Evolutionary conservation across 2,888 invertebrate species (phyloP), one percentile per base, ranked within the genome.

Genomic region (Altica lythri): DNA sequence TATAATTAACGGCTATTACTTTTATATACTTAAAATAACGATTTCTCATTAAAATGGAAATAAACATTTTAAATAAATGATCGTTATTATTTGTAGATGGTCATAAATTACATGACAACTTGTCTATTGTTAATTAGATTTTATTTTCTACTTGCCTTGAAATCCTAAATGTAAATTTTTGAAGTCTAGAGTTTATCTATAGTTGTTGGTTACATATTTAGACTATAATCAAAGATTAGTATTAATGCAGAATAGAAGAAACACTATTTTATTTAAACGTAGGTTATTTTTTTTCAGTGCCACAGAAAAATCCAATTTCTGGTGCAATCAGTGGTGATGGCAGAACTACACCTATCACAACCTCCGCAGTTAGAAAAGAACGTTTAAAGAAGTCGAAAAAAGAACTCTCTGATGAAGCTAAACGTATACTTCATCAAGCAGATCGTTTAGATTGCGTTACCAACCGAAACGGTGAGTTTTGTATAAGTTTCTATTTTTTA

Each of bases 391-490:
- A 86, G 68, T 86, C 88, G 51, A 85, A 86, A 70, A 81, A 86
- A 69, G 85, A 88, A 71, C 80, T 90, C 40, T 86, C 86, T 40
- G 82, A 87, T 69, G 91, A 91, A 79, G 89, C 89, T 19, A 88
- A 88, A 58, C 80, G 83, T 68, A 88, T 90, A 22, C 77, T 89
- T 44, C 83, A 86, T 16, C 89, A 90, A 74, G 90, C 86, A 1
- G 84, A 86, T 63, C 84, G 85, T 68, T 81, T 90, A 59, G 84
- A 83, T 52, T 90, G 89, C 72, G 64, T 73, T 46, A 66, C 69
- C 13, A 60, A 63, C 44, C 61, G 65, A 42, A 66, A 61, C 53
- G 70, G 74, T 75, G 64, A 66, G 65, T n/a, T n/a, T n/a, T n/a
- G n/a, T n/a, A n/a, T n/a, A n/a, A n/a, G n/a, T n/a, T n/a, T n/a